Evolutionary conservation across 2,113 vertebrate species (phyloP), one percentile per base, ranked within the genome.

Genomic region (Toxotes jaculatrix): DNA sequence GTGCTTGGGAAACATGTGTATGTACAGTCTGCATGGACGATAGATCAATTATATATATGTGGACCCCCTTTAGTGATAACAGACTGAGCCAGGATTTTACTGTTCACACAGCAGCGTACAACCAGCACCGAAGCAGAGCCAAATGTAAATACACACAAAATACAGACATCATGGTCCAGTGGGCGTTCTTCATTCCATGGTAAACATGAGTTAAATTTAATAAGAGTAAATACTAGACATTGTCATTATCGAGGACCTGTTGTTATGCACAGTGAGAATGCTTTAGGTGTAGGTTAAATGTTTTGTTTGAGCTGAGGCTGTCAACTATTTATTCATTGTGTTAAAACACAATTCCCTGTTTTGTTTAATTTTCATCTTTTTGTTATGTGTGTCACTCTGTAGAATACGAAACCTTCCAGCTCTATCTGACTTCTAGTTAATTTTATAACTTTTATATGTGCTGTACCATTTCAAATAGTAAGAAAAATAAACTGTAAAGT

Each of bases 361-460:
- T 86, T 57, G 19, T 61, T 67, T 70, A 42, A 7, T 38, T 47
- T 72, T 57, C 59, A 66, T 89, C 47, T 70, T 78, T 13, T 32
- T 27, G 23, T 71, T 82, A 27, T 73, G 42, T 80, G 45, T 80
- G 55, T 85, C 61, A 62, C 51, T 82, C n/a, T 84, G 27, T 86
- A 74, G 68, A 84, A 57, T n/a, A 55, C 14, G 0, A 66, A 88
- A 36, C 53, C 40, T 75, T 66, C 49, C 49, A 36, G 38, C 14
- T 57, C 40, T 66, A 16, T 79, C 59, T 62, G 73, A 78, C 69
- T 61, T 65, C 55, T 68, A 78, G 57, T 87, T 90, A n/a, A 82
- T 93, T 92, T 92, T 91, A n/a, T 91, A 89, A 87, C 80, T 93
- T 92, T 93, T 92, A n/a, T 92, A 87, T 89, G 83, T 89, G 77